phyloP scores from a whole-genome alignment of 1,140 invertebrate genomes.

The Drosophila hydei region DNA sequence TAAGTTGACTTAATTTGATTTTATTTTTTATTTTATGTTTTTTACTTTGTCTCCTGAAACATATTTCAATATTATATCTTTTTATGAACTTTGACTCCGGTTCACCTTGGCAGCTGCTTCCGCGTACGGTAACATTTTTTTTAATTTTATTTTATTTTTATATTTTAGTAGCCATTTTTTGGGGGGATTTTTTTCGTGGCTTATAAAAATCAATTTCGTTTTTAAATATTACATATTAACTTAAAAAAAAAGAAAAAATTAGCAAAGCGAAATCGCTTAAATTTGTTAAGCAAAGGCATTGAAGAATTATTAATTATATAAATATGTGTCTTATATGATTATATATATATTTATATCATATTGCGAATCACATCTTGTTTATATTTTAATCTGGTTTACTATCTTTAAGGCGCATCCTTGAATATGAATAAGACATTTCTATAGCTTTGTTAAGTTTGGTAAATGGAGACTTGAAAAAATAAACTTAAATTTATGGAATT shows the following conservation, averaged over 20 bases:
- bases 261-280: neutral
- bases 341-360: too few species aligned
- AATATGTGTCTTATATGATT: too few species aligned
- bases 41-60: constrained; percentile 40
- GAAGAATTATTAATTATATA: neutral
- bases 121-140: constrained; percentile 7
- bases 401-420: neutral
- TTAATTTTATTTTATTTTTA: constrained; percentile 9
- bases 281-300: neutral
- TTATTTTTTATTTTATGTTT: neutral
- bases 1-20: constrained; percentile 30
- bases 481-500: too few species aligned
- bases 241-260: neutral
- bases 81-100: constrained; percentile 62
- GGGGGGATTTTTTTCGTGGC: neutral
- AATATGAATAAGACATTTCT: neutral
- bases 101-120: constrained; percentile 64
- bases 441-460: too few species aligned
- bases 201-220: constrained; percentile 8
- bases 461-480: too few species aligned
- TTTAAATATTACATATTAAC: constrained; percentile 12
- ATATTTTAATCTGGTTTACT: too few species aligned
- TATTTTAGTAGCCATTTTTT: constrained; percentile 7
- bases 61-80: constrained; percentile 53
- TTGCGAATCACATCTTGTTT: too few species aligned